Percentiles rank a stretch among this genome's conserved stretches.
Conservation (phyloP, 2,113 vertebrate species). For the Erinaceus europaeus region DNA sequence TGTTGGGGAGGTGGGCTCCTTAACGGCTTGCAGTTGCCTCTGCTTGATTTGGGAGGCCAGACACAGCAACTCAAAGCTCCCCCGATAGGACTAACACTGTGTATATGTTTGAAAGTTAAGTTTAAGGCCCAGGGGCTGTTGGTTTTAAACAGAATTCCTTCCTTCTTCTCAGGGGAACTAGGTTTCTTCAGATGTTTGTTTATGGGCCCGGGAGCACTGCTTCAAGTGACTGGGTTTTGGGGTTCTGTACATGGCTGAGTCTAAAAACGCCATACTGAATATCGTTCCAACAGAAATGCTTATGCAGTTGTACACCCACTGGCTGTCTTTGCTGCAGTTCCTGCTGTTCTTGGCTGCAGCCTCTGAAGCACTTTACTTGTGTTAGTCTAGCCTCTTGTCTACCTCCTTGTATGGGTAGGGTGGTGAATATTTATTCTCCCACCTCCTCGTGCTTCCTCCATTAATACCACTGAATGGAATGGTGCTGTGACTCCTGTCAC, state of each 20-base stretch:
- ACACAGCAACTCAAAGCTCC: neutral
- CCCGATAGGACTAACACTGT: neutral
- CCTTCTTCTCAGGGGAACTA: slow-evolving; percentile 7
- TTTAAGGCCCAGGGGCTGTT: neutral
- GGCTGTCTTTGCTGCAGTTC: neutral
- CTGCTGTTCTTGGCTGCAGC: neutral
- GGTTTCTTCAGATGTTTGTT: slow-evolving; percentile 24
- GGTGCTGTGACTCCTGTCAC: neutral
- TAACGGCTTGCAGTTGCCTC: neutral
- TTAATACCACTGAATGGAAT: neutral
- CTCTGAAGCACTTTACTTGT: slow-evolving; percentile 3
- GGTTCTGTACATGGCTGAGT: neutral
- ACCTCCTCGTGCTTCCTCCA: neutral
- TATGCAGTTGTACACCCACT: neutral
- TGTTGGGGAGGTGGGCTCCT: neutral
- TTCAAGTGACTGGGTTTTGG: slow-evolving; percentile 19
- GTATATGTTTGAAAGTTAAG: neutral
- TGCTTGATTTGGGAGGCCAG: neutral
- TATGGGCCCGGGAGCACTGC: neutral
- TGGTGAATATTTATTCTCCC: neutral
- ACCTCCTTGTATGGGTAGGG: neutral
- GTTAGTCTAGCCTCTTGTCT: slow-evolving; percentile 1
- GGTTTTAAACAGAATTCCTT: neutral
- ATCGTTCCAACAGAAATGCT: neutral
- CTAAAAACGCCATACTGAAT: neutral